Evolutionary conservation across 2,113 vertebrate species (phyloP).

Genomic region (Lagopus leucura): DNA sequence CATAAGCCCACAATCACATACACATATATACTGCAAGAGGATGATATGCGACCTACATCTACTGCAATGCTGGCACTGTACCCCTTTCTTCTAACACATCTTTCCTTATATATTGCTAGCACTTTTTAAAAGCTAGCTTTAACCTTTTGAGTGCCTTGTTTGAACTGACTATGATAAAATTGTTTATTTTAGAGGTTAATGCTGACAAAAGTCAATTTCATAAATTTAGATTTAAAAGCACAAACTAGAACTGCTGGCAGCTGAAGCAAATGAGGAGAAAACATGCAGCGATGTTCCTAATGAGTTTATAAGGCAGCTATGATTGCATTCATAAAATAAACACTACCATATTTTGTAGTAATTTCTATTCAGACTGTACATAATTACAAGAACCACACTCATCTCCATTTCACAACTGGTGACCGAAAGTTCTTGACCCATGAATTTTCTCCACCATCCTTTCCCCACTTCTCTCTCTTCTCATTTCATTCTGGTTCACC

Average conservation of each 20-base stretch:
- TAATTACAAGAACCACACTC: background rate
- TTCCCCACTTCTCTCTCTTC: rapidly evolving
- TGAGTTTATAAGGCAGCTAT: background rate
- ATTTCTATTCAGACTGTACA: background rate
- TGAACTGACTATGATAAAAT: background rate
- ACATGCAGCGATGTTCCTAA: background rate
- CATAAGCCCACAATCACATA: rapidly evolving
- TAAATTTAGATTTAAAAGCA: background rate
- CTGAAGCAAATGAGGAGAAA: background rate
- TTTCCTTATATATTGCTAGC: background rate
- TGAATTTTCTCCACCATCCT: background rate
- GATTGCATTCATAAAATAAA: background rate
- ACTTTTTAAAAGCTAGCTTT: background rate
- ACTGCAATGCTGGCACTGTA: background rate
- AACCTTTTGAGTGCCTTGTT: background rate
- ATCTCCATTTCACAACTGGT: background rate
- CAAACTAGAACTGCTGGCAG: background rate
- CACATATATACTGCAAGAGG: rapidly evolving
- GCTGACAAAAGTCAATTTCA: background rate
- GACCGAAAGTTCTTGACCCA: background rate
- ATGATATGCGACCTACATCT: background rate
- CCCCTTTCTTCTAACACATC: rapidly evolving
- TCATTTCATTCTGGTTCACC: background rate
- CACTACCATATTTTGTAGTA: background rate
- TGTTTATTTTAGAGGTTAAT: background rate